phyloP scores from a whole-genome alignment of 2,888 invertebrate species.

The Carpatolechia fugitivella region DNA sequence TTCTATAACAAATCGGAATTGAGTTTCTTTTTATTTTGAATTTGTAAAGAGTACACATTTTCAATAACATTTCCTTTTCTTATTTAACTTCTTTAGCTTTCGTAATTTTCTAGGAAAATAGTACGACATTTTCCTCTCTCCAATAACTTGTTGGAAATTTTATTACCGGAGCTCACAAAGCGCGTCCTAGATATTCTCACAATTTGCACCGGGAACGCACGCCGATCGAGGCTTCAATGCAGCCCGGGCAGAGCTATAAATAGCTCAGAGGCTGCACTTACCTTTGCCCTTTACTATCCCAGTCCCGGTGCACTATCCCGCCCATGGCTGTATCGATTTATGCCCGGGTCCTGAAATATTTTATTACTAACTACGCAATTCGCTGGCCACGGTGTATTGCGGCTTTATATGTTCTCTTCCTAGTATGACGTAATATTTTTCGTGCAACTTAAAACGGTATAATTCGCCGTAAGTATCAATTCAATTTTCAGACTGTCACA shows the following conservation, averaged over 20 bases:
- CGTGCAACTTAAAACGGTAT: no score
- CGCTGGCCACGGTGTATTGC: neutral
- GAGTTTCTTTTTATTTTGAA: no score
- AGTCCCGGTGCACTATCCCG: conserved; percentile 23
- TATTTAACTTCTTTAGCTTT: no score
- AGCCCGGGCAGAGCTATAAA: conserved; percentile 48
- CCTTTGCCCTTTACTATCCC: conserved; percentile 54
- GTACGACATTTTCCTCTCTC: no score
- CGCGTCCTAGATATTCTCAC: neutral
- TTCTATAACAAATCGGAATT: no score
- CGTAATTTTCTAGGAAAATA: no score
- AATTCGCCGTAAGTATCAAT: no score
- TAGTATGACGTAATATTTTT: no score
- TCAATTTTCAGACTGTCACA: no score
- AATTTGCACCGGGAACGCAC: neutral
- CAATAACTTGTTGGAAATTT: no score
- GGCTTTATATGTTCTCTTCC: neutral
- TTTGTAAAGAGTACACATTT: no score
- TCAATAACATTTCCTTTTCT: no score
- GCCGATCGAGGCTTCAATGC: conserved; percentile 14
- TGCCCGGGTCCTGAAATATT: conserved; percentile 1
- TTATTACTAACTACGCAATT: conserved; percentile 10
- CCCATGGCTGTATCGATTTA: conserved; percentile 29
- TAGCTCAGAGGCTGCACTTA: conserved; percentile 44
- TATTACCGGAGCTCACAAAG: neutral